Evolutionary conservation across 2,113 vertebrate genomes (phyloP), one percentile per base, ranked within the genome.

Genomic region (Donacobius atricapilla): DNA sequence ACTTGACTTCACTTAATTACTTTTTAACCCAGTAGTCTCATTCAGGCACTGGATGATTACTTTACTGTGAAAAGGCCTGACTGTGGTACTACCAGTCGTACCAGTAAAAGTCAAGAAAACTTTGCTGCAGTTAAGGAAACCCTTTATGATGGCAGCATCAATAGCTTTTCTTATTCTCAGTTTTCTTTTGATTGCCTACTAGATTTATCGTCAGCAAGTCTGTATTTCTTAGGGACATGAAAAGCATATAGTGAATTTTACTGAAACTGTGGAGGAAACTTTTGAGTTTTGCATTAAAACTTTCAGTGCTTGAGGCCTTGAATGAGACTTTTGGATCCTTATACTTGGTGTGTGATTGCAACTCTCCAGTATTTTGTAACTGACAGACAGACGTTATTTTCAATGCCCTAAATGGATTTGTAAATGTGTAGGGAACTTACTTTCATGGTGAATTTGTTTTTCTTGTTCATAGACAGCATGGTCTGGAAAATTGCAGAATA

Each of bases 391-490:
- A 44, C 20, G 1, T 54, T 47, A 42, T 71, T 94, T 81, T 66
- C 40, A 76, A 0, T 58, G 40, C 45, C n/a, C 27, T 51, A 53
- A 76, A 68, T 83, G 76, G 56, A 84, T 88, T 78, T 83, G 24
- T 83, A 45, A 65, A 78, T 23, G 16, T 73, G 22, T 78, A 61
- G 40, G 61, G 39, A 93, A 57, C 56, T 90, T 81, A 73, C 9
- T 95, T 92, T 57, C 56, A 72, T 53, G 80, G 79, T 89, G 92
- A 91, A 60, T 94, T 96, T 94, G 76, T 83, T 91, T 87, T 89
- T 63, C 65, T 83, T 78, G 72, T 89, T 93, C 84, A 42, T 65
- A 89, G 86, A 53, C n/a, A 68, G n/a, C 61, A 75, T 84, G 86
- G 40, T 64, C 72, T 92, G 93, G 75, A 56, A 83, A 83, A 78